These are phyloP conservation scores for Euphonia xanthogaster DNA, from an alignment of 2,797 vertebrate genomes.

Conservation along the genomic window DNA sequence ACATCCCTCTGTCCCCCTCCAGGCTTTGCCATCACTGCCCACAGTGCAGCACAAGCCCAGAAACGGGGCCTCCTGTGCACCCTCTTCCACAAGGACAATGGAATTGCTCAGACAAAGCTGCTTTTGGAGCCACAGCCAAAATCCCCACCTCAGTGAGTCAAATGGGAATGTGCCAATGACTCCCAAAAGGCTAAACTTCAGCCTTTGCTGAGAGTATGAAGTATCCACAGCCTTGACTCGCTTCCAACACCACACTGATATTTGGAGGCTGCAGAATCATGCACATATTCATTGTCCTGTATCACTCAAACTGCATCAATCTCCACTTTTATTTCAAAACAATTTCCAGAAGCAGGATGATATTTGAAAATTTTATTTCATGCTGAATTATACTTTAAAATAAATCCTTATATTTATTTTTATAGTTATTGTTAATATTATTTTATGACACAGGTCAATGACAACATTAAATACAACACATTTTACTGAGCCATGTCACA, in stretches of 20 bases:
- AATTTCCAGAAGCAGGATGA: background rate
- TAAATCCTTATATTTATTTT: background rate
- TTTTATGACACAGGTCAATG: background rate
- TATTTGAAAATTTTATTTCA: background rate
- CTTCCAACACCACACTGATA: background rate
- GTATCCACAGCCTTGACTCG: background rate
- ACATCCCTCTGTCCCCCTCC: background rate
- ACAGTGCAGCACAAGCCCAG: background rate
- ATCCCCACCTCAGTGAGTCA: background rate
- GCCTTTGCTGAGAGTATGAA: background rate
- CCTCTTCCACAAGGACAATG: background rate
- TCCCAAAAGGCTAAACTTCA: background rate
- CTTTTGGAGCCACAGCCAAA: background rate
- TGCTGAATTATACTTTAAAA: background rate
- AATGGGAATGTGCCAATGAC: accelerated
- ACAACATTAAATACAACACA: background rate
- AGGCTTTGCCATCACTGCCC: background rate
- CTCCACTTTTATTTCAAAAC: background rate
- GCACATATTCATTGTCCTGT: background rate
- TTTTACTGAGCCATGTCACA: background rate
- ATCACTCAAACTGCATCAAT: background rate
- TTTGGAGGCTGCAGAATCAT: background rate
- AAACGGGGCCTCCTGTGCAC: background rate
- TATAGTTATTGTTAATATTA: background rate
- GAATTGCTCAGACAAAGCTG: background rate